Conservation (phyloP, 2,797 vertebrate genomes). For the Clarias pachynema region DNA sequence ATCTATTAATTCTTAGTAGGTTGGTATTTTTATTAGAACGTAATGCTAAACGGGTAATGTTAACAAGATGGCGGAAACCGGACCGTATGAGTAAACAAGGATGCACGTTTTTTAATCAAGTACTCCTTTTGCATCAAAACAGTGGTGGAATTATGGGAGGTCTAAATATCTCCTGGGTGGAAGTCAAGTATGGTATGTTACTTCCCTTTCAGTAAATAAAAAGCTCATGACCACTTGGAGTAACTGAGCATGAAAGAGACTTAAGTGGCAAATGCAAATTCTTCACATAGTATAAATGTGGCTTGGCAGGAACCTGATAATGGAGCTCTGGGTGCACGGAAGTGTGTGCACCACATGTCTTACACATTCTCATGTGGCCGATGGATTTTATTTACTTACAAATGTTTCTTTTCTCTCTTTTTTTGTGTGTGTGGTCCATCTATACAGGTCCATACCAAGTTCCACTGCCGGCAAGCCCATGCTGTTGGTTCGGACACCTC, state of each 20-base stretch:
- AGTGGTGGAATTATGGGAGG: slow-evolving; percentile 11
- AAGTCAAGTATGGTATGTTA: slow-evolving; percentile 41
- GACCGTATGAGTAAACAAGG: slow-evolving; percentile 62
- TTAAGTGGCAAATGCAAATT: slow-evolving; percentile 33
- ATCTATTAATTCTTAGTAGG: not conserved
- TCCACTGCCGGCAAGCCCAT: slow-evolving; percentile 94
- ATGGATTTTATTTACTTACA: slow-evolving; percentile 20
- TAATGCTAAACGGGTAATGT: not conserved
- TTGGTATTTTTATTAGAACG: slow-evolving; percentile 2
- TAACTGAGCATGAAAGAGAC: slow-evolving; percentile 56
- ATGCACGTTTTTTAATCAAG: slow-evolving; percentile 31
- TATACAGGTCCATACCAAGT: slow-evolving; percentile 92
- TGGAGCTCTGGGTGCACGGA: not conserved
- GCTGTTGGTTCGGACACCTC: slow-evolving; percentile 86
- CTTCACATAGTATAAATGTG: slow-evolving; percentile 34
- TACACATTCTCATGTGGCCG: not conserved
- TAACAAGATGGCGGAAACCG: slow-evolving; percentile 38
- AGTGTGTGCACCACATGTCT: slow-evolving; percentile 20
- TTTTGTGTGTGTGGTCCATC: not conserved
- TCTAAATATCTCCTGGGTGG: slow-evolving; percentile 37
- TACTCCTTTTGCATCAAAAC: slow-evolving; percentile 33
- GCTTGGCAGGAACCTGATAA: slow-evolving; percentile 11
- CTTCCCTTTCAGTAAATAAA: slow-evolving; percentile 58
- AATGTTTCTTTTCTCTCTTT: not conserved
- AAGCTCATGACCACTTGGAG: slow-evolving; percentile 63